phyloP scores from a whole-genome alignment of 1,140 invertebrate species.

The Rhagoletis pomonella region DNA sequence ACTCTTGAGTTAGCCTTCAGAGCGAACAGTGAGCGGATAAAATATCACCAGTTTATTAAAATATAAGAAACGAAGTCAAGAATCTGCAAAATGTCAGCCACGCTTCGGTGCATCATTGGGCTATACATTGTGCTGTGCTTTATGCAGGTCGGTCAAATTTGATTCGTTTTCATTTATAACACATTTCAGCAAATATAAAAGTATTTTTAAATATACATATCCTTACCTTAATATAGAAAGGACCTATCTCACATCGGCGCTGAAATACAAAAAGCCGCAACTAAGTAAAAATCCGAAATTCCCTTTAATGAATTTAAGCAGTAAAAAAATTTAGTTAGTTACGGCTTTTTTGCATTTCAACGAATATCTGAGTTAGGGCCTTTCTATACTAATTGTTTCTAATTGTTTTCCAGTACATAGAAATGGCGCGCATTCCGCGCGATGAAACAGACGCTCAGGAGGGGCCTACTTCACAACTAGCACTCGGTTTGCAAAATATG shows the following conservation, averaged over 20 bases:
- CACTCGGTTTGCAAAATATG: neutral
- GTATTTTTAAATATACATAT: too few relatives aligned
- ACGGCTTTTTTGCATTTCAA: too few relatives aligned
- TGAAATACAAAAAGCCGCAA: too few relatives aligned
- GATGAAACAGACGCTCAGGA: neutral
- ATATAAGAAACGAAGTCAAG: neutral
- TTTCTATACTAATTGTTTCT: neutral
- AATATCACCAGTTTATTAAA: neutral
- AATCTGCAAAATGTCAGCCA: neutral
- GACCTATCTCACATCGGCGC: too few relatives aligned
- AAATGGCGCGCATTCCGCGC: conserved; percentile 13
- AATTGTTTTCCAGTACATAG: neutral
- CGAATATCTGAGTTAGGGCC: too few relatives aligned
- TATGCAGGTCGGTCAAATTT: conserved; percentile 2
- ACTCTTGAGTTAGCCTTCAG: conserved; percentile 1
- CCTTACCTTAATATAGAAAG: too few relatives aligned
- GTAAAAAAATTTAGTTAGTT: too few relatives aligned
- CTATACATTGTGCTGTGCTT: neutral
- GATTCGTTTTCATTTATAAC: neutral
- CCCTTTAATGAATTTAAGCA: too few relatives aligned
- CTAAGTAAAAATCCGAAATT: too few relatives aligned
- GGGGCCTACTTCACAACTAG: neutral
- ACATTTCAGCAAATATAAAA: too few relatives aligned
- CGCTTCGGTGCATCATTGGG: neutral
- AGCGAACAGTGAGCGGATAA: neutral